Evolutionary conservation across 1,140 invertebrate genomes (phyloP).

Genomic region (Micrasema minimum): DNA sequence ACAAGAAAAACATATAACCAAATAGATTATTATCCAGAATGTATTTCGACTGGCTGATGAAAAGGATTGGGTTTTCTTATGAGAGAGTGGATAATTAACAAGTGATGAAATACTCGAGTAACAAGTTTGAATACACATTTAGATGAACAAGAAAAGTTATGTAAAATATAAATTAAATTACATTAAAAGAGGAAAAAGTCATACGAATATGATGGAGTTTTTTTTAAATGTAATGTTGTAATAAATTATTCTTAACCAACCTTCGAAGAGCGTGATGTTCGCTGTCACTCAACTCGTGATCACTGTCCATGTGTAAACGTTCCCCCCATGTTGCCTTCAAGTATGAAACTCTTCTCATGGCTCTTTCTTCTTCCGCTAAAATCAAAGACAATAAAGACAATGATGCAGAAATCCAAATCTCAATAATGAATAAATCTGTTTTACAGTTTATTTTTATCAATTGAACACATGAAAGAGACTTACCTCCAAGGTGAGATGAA

Average conservation of each 20-base stretch:
- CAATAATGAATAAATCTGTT: slow-evolving; percentile 31
- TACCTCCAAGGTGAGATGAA: slow-evolving; percentile 63
- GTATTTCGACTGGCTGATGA: no score
- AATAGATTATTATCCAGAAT: no score
- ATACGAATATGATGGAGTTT: no score
- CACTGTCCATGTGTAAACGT: slow-evolving; percentile 74
- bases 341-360: slow-evolving; percentile 89
- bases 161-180: no score
- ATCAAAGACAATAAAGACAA: slow-evolving; percentile 45
- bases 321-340: slow-evolving; percentile 86
- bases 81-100: no score
- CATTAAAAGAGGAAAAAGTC: no score
- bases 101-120: no score
- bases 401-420: slow-evolving; percentile 38
- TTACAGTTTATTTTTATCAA: no score
- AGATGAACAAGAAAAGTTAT: no score
- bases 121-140: no score
- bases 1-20: no score
- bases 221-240: neutral
- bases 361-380: slow-evolving; percentile 81
- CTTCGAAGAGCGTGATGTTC: slow-evolving; percentile 72
- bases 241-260: slow-evolving; percentile 58
- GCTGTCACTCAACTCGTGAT: slow-evolving; percentile 72
- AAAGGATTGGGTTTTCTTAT: no score
- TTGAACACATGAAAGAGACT: neutral